Evolutionary conservation across 2,113 vertebrate species (phyloP), one percentile per base, ranked within the genome.

Genomic region (Microcebus lehilahytsara): DNA sequence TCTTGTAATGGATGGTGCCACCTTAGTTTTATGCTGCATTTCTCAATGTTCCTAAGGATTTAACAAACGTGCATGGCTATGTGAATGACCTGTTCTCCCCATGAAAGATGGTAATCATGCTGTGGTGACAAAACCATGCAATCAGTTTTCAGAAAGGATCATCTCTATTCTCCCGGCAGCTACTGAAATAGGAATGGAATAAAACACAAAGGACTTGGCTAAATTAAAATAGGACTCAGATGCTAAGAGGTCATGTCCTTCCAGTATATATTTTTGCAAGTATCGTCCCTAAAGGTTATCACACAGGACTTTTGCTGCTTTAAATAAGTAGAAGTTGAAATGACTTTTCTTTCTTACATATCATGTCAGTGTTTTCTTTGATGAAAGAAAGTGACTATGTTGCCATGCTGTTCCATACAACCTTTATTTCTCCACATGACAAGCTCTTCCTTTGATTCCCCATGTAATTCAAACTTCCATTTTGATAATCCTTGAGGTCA

Each of bases 61-160:
- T 96, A 67, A 93, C 95, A 95, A 95, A 83, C 78, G 77, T 77
- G 79, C 86, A 27, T n/a, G 86, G 75, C 84, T 49, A n/a, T 64
- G 74, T 72, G 89, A 97, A 89, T 22, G 74, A 80, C 92, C 93
- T 78, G 14, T 51, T 95, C 95, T 97, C 93, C 53, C 83, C 72
- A 30, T 53, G 96, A 97, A 95, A 78, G 92, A 91, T 37, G 66
- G 79, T n/a, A 67, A 69, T 78, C 93, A 67, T 51, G 95, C 96
- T 96, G 95, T 81, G 96, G 77, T 78, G 89, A 93, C 96, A 93
- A 34, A 49, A 78, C 95, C 62, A 42, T 72, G 85, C 95, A 72
- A 69, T 94, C 96, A 62, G 46, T 91, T 85, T 91, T 46, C 60
- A 89, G 67, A 79, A 77, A 89, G 51, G 60, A 89, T 69, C 79